Conservation (phyloP, 2,797 vertebrate genomes). For the Bucorvus abyssinicus region DNA sequence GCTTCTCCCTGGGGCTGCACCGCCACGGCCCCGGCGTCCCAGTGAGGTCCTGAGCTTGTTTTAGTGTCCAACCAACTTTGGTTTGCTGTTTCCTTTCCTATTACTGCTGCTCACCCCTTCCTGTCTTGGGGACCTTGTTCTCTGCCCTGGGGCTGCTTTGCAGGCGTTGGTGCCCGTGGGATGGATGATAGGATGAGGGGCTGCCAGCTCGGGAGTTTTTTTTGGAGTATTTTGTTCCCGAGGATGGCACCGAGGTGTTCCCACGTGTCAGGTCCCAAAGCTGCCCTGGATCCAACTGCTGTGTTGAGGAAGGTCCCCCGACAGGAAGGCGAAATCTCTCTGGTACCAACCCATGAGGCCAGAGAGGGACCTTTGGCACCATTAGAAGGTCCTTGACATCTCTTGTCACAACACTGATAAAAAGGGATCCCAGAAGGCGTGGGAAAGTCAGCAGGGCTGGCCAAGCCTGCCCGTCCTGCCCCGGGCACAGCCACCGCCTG, state of each 20-base stretch:
- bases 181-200: no score
- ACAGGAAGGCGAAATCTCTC: background rate
- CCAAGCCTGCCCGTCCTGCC: background rate
- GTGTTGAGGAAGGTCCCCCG: accelerated
- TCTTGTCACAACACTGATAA: constrained; percentile 27
- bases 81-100: background rate
- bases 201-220: background rate
- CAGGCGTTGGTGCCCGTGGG: background rate
- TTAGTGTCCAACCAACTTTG: background rate
- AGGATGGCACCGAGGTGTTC: background rate
- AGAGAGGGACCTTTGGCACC: constrained; percentile 29
- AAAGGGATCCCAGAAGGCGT: constrained; percentile 31
- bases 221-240: background rate
- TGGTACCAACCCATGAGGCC: background rate
- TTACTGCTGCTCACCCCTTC: background rate
- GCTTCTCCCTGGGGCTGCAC: background rate
- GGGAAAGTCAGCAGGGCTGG: constrained; percentile 52
- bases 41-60: accelerated
- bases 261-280: accelerated
- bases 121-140: background rate
- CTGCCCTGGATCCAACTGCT: background rate
- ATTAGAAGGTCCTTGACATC: constrained; percentile 45
- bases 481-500: background rate
- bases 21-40: accelerated
- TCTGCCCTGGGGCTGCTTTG: background rate